Evolutionary conservation across 1,140 invertebrate genomes (phyloP), one percentile per base, ranked within the genome.

Genomic region (Goniozus legneri): DNA sequence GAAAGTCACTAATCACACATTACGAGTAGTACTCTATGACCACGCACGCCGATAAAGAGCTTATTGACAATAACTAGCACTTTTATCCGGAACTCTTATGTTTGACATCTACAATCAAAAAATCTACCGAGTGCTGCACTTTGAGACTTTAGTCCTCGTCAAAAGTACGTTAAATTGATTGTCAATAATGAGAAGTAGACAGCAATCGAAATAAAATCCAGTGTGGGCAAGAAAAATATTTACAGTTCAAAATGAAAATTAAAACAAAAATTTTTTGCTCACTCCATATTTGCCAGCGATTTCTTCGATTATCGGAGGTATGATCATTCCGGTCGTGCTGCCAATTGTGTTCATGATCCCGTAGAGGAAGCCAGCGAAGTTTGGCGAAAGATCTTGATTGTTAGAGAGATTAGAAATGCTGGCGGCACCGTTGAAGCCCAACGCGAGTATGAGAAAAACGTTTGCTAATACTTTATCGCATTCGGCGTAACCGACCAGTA

Each of bases 371-470:
- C 85, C 85, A 10, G 89, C 89, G 72, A 82, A 88, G 68, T 88
- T 91, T 3, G 84, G 85, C 1, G 88, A 84, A 12, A 92, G 72
- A 71, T 91, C 88, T 68, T 92, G 83, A 52, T 89, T 87, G 60
- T 92, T 92, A 44, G 88, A 84, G 54, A 89, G 75, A 69, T 87
- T 92, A 0, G 88, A 86, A 18, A 89, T 78, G 12, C 86, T 86
- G 0, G 86, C 85, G 21, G 89, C 88, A 0, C 90, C 91, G 46
- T 91, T 90, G 40, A 90, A 81, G 2, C 88, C 88, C 52, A 92
- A 77, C 0, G 89, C 88, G 18, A 87, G 62, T 3, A 85, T 82
- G 22, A 89, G 77, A 22, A 88, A 77, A 0, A 80, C 60, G 7
- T 88, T 81, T 8, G 84, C 82, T 18, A 82, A 62, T 0, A 77